Conservation (phyloP, 1,140 invertebrate genomes). For the Caenorhabditis tropicalis region DNA sequence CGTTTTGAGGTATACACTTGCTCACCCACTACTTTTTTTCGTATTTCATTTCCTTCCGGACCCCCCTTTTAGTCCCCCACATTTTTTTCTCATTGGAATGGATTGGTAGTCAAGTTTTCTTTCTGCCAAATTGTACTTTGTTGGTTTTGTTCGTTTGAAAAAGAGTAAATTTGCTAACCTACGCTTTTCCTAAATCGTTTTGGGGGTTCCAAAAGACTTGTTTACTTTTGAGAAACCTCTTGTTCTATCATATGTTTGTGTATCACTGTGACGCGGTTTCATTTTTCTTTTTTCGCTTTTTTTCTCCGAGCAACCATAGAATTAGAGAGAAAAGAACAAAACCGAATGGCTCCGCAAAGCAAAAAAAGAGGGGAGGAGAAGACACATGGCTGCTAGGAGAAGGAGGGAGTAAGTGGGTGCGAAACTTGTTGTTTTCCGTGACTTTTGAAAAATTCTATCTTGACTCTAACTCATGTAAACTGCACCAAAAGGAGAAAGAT, state of each 20-base stretch:
- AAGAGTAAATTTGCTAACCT: constrained; percentile 20
- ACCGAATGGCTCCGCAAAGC: constrained; percentile 1
- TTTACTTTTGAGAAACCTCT: background rate
- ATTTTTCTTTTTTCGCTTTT: background rate
- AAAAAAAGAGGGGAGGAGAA: background rate
- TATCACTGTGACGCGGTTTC: constrained; percentile 35
- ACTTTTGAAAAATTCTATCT: constrained; percentile 36
- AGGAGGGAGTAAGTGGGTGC: background rate
- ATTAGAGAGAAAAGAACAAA: constrained; percentile 37
- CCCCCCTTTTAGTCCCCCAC: background rate
- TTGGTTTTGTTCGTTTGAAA: constrained; percentile 8
- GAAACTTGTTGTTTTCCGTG: constrained; percentile 42
- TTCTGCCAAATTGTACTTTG: background rate
- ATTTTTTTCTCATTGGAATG: background rate
- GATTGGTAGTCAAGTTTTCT: background rate
- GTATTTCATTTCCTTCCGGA: constrained; percentile 42
- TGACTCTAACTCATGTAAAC: constrained; percentile 43
- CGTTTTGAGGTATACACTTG: constrained; percentile 32
- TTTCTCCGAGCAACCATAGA: background rate
- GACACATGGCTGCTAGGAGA: constrained; percentile 42
- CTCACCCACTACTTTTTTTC: background rate
- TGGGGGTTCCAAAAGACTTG: background rate
- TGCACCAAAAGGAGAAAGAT: constrained; percentile 18
- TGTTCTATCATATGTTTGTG: constrained; percentile 28
- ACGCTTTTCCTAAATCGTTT: constrained; percentile 34